Percentiles rank a stretch among this genome's conserved stretches.
These are phyloP conservation scores for Zaprionus obscuricornis DNA, from an alignment of 2,888 invertebrate species.

Conservation along the genomic window DNA sequence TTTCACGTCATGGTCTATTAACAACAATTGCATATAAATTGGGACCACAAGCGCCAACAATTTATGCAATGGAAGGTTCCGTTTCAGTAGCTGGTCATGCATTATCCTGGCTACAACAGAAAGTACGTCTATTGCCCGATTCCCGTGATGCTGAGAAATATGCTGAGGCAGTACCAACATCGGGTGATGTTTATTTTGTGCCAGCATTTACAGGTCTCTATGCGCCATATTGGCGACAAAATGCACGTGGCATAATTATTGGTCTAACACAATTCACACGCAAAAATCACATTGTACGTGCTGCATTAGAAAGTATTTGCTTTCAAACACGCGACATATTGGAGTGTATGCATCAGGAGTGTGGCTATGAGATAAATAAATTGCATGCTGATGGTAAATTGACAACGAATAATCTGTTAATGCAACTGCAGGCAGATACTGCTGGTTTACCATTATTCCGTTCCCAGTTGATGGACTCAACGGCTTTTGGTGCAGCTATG, in stretches of 20 bases:
- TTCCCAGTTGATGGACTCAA: constrained; percentile 93
- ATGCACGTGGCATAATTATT: constrained; percentile 95
- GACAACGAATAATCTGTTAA: constrained; percentile 94
- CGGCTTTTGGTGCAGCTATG: constrained; percentile 96
- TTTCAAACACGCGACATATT: constrained; percentile 97
- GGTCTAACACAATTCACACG: constrained; percentile 97
- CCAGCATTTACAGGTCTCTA: constrained; percentile 98
- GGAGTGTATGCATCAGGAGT: constrained; percentile 97
- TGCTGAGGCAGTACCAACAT: constrained; percentile 91
- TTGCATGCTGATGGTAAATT: constrained; percentile 97
- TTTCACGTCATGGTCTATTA: constrained; percentile 93
- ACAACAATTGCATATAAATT: constrained; percentile 96
- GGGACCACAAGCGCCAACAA: constrained; percentile 90
- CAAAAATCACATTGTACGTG: constrained; percentile 96
- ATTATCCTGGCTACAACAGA: constrained; percentile 96
- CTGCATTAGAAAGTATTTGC: constrained; percentile 97
- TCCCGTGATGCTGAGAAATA: constrained; percentile 89
- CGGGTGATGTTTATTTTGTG: constrained; percentile 98
- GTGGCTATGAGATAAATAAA: constrained; percentile 91
- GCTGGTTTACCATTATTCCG: constrained; percentile 95
- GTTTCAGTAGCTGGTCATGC: constrained; percentile 97
- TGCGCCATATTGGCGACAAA: constrained; percentile 99
- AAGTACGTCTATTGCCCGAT: constrained; percentile 92
- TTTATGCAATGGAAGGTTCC: constrained; percentile 98
- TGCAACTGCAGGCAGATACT: constrained; percentile 98